Conservation (phyloP, 1,140 invertebrate species). For the Vanessa atalanta region DNA sequence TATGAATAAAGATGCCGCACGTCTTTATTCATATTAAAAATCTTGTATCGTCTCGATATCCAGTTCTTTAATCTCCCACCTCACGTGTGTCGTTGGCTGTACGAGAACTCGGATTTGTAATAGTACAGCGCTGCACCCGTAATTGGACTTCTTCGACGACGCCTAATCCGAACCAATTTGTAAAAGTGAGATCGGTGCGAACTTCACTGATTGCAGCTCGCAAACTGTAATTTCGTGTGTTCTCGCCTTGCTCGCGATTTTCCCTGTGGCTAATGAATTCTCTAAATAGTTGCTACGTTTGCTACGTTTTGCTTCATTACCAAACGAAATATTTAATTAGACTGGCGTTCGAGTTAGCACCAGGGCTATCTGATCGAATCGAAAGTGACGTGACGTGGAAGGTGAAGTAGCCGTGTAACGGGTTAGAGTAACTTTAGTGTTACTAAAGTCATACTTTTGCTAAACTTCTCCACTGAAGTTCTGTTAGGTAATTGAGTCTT, state of each 20-base stretch:
- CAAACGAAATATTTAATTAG: neutral
- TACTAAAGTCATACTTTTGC: neutral
- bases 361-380: too few species aligned
- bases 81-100: neutral
- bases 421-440: too few species aligned
- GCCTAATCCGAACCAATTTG: conserved; percentile 23
- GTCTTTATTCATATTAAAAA: too few species aligned
- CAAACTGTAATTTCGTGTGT: conserved; percentile 15
- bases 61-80: neutral
- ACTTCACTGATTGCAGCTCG: conserved; percentile 9
- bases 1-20: too few species aligned
- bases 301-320: neutral
- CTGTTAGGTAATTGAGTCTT: neutral
- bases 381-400: neutral
- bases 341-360: neutral
- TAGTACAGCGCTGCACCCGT: neutral
- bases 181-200: conserved; percentile 19
- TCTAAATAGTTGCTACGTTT: conserved; percentile 2
- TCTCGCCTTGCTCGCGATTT: neutral
- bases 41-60: neutral
- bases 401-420: neutral
- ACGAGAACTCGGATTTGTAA: conserved; percentile 1
- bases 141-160: conserved; percentile 20
- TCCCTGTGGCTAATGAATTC: conserved; percentile 6
- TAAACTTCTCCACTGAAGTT: neutral